A percentile compares a stretch with the other conserved stretches of the same genome.
phyloP scores from a whole-genome alignment of 1,140 invertebrate species.

The Mizuhopecten yessoensis region DNA sequence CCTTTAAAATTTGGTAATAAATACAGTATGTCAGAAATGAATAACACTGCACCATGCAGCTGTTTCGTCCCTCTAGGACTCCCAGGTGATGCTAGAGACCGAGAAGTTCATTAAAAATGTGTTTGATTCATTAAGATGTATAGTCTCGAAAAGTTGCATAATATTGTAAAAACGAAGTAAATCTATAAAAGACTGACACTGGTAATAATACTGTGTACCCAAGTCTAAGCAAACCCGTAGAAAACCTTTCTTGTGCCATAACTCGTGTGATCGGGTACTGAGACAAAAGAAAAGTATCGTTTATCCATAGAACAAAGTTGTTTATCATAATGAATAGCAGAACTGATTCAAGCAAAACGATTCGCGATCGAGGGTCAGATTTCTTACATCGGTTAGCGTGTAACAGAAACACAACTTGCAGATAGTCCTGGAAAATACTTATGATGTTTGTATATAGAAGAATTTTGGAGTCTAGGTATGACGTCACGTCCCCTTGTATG shows the following conservation, averaged over 20 bases:
- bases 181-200: neutral
- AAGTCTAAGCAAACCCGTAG: neutral
- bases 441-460: neutral
- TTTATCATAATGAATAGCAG: neutral
- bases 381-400: neutral
- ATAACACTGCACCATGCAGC: no score
- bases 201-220: neutral
- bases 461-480: neutral
- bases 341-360: neutral
- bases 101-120: no score
- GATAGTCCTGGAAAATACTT: neutral
- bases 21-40: no score
- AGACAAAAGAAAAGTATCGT: neutral
- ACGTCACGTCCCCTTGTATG: neutral
- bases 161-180: neutral
- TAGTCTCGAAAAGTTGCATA: neutral
- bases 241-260: neutral
- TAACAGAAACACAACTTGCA: neutral
- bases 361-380: neutral
- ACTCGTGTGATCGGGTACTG: neutral
- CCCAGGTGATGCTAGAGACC: no score
- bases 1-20: no score
- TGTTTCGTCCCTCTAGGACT: no score
- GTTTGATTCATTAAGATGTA: neutral
- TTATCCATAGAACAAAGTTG: neutral